Percentiles rank a stretch among this genome's conserved stretches.
phyloP scores from a whole-genome alignment of 2,113 vertebrate species.

The Serilophus lunatus region DNA sequence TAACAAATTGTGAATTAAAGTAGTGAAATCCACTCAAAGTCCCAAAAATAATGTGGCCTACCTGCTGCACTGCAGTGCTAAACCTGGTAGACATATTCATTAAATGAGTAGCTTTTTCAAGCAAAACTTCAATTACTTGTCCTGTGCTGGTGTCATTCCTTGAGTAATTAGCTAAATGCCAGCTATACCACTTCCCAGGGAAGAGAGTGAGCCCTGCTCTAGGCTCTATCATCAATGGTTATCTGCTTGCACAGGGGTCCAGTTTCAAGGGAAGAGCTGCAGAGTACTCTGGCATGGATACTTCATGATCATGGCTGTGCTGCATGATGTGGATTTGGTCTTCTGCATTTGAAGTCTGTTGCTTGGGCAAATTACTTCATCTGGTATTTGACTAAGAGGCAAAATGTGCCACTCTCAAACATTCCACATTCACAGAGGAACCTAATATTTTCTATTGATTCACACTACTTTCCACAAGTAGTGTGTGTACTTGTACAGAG shows the following conservation, averaged over 20 bases:
- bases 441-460: background rate
- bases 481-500: background rate
- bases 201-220: background rate
- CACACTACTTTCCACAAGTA: background rate
- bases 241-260: background rate
- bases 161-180: background rate
- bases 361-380: background rate
- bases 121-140: background rate
- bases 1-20: background rate
- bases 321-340: background rate
- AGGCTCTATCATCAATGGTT: background rate
- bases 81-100: background rate
- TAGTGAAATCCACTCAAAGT: background rate
- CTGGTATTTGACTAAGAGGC: background rate
- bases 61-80: background rate
- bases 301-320: background rate
- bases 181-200: background rate
- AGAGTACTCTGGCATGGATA: too few species aligned
- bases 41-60: background rate
- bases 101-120: background rate
- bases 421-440: background rate
- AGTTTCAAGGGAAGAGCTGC: background rate
- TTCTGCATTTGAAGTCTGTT: background rate
- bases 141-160: background rate
- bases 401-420: background rate